Conservation (phyloP, 2,797 vertebrate genomes). For the Crypturellus tataupa region DNA sequence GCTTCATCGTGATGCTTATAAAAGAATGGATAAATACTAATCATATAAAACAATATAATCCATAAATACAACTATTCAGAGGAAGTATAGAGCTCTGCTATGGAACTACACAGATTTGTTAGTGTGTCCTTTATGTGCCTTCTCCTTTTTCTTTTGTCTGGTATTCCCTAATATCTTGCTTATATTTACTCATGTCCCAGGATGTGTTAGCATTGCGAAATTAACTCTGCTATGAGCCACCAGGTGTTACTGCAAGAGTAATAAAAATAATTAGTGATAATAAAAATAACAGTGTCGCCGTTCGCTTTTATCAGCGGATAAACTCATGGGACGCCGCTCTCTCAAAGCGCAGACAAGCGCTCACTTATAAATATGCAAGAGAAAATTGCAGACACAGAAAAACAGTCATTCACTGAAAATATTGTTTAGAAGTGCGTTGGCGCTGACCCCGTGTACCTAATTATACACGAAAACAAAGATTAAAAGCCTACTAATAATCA, state of each 20-base stretch:
- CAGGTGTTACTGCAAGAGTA: constrained; percentile 39
- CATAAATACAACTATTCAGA: not conserved
- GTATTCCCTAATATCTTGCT: not conserved
- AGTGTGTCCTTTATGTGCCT: not conserved
- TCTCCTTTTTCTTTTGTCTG: not conserved
- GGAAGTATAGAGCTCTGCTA: not conserved
- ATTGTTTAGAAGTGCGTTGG: constrained; percentile 43
- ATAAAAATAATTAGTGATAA: constrained; percentile 59
- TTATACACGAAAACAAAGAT: constrained; percentile 75
- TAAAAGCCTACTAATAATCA: constrained; percentile 76
- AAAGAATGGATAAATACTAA: not conserved
- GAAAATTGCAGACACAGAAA: constrained; percentile 62
- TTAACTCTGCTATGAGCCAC: constrained; percentile 4
- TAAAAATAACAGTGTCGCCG: constrained; percentile 56
- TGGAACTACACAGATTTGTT: not conserved
- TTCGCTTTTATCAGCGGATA: constrained; percentile 45
- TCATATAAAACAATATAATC: not conserved
- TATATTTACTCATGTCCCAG: not conserved
- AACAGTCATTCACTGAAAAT: constrained; percentile 65
- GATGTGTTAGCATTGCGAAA: not conserved
- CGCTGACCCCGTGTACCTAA: constrained; percentile 76
- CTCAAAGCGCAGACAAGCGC: constrained; percentile 32
- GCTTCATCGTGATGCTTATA: not conserved
- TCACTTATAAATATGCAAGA: constrained; percentile 60
- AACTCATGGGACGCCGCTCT: constrained; percentile 52